These are phyloP conservation scores for Isoperla grammatica DNA, from an alignment of 2,888 invertebrate species.

Conservation along the genomic window DNA sequence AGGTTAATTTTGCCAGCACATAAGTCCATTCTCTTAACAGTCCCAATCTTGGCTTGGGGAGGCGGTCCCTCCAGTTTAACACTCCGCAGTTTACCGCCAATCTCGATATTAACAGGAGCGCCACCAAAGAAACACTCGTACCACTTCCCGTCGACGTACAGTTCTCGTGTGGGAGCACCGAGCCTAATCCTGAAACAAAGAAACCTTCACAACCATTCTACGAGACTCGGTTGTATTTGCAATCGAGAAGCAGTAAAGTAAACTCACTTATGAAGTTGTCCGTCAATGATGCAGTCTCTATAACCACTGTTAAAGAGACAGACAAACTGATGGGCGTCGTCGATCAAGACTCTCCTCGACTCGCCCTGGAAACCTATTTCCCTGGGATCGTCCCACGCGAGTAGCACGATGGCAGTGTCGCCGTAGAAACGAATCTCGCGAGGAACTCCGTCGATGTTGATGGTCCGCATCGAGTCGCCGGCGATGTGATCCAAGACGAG, in stretches of 20 bases:
- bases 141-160: slow-evolving; percentile 82
- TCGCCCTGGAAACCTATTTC: slow-evolving; percentile 84
- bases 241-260: too few relatives aligned
- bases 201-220: slow-evolving; percentile 43
- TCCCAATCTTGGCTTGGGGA: slow-evolving; percentile 89
- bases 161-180: slow-evolving; percentile 87
- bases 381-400: slow-evolving; percentile 79
- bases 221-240: slow-evolving; percentile 18
- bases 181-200: slow-evolving; percentile 62
- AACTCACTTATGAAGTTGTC: slow-evolving; percentile 53
- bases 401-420: slow-evolving; percentile 74
- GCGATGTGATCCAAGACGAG: slow-evolving; percentile 50
- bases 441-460: slow-evolving; percentile 73
- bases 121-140: slow-evolving; percentile 93
- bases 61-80: slow-evolving; percentile 85
- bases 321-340: slow-evolving; percentile 65
- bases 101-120: slow-evolving; percentile 70
- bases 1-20: slow-evolving; percentile 80
- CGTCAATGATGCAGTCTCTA: slow-evolving; percentile 66
- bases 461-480: slow-evolving; percentile 68
- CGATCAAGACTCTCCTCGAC: slow-evolving; percentile 64
- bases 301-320: slow-evolving; percentile 61
- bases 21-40: slow-evolving; percentile 67
- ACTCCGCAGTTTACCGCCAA: slow-evolving; percentile 69
- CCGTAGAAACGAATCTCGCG: slow-evolving; percentile 83